These are phyloP conservation scores for Numenius phaeopus DNA, from an alignment of 2,797 vertebrate genomes.

Conservation along the genomic window DNA sequence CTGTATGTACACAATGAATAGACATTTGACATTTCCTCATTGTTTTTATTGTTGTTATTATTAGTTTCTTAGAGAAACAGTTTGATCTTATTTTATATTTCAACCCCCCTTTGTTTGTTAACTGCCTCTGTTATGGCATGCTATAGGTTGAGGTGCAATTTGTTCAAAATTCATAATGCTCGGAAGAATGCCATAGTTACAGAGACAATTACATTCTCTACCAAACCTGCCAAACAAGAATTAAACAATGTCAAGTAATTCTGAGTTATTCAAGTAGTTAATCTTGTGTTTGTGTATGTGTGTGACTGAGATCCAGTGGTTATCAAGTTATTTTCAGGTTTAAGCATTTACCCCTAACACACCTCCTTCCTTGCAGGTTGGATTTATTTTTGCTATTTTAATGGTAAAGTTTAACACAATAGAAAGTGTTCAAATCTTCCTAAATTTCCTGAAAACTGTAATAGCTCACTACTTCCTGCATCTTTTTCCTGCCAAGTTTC, in stretches of 20 bases:
- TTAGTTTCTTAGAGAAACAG: not conserved
- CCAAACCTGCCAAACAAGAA: not conserved
- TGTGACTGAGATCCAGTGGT: not conserved
- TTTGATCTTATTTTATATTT: not conserved
- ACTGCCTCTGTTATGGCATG: not conserved
- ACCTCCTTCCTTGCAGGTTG: not conserved
- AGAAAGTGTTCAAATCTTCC: not conserved
- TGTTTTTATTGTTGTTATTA: not conserved
- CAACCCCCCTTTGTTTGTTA: not conserved
- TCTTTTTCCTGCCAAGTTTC: not conserved
- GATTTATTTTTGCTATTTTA: not conserved
- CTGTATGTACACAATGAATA: not conserved
- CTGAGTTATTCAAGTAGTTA: not conserved
- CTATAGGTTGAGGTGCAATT: not conserved
- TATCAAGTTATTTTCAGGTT: not conserved
- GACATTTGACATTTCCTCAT: not conserved
- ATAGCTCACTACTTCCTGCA: not conserved
- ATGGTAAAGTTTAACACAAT: not conserved
- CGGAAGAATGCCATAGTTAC: not conserved
- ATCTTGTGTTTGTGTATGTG: not conserved
- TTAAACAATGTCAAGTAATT: not conserved
- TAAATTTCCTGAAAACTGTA: not conserved
- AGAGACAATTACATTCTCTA: not conserved
- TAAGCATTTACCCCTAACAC: not conserved
- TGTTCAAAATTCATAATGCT: not conserved